Base-by-base conservation (phyloP, 2,888 invertebrate species). In the Oegoconia quadripuncta region DNA sequence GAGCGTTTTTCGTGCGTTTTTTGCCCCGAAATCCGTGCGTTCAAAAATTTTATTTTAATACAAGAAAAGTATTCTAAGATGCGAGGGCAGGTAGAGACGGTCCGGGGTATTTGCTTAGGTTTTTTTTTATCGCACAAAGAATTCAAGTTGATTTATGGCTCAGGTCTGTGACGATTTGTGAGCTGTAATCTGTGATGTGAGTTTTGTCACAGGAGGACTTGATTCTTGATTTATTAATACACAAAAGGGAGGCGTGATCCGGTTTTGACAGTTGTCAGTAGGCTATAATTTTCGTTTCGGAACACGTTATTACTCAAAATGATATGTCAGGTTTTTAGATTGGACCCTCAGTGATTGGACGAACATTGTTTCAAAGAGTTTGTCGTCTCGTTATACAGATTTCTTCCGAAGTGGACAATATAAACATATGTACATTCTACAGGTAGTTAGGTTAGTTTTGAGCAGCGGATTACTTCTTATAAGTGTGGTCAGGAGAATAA, bases 1-100 rank as follows among this genome's bases (percentile, higher is more conserved):
- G 69, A 72, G 64, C 65, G 80, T 84, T 86, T 84, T 84, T 86
- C 78, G 59, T 74, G 66, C 70, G 69, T 84, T 86, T 86, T 87
- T 87, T 87, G 86, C 60, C 61, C 73, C 72, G 65, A 69, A 81
- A 81, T 77, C 78, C 76, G 71, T 77, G 79, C 72, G 75, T 78
- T 82, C 76, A 74, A 64, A 77, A 78, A 70, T 81, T 82, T 84
- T 86, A 83, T 86, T 87, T 84, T 80, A 86, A 82, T 83, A 80
- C 78, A 81, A 83, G 78, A 78, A 74, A 76, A 78, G 79, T 77
- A 84, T 83, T 83, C 78, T 76, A 81, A 80, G 83, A 82, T 79
- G 79, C 76, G 76, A 70, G 73, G 61, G 79, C 87, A 87, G 87
- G 87, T 87, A 87, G 86, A 77, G 53, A 56, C 60, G 61, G 52